Conservation (phyloP, 2,888 invertebrate genomes). For the Neocrepidodera transversa region DNA sequence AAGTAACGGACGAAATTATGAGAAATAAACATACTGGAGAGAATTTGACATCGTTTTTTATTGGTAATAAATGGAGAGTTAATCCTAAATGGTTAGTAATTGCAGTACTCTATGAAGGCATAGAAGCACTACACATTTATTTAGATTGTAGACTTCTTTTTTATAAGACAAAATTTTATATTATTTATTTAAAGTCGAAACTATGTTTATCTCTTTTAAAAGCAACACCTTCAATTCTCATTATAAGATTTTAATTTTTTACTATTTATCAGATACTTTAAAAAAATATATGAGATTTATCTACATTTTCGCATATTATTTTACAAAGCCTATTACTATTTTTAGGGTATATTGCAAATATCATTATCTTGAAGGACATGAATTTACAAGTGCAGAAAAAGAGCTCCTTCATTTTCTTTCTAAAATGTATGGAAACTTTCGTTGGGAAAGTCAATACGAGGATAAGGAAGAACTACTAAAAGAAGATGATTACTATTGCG, state of each 20-base stretch:
- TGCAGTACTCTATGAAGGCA: no score
- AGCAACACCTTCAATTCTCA: no score
- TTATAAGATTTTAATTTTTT: no score
- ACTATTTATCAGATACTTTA: no score
- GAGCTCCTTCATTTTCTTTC: constrained; percentile 79
- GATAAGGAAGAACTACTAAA: constrained; percentile 54
- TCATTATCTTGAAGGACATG: constrained; percentile 81
- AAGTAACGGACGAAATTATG: constrained; percentile 80
- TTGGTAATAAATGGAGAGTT: constrained; percentile 75
- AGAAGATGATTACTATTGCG: constrained; percentile 81
- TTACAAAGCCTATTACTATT: no score
- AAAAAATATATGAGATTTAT: no score
- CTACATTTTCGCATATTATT: no score
- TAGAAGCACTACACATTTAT: no score
- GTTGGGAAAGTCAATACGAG: constrained; percentile 71
- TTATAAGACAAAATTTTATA: no score
- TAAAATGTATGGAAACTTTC: constrained; percentile 69
- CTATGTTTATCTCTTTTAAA: no score
- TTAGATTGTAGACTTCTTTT: no score
- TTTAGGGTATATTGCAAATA: constrained; percentile 86
- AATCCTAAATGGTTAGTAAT: constrained; percentile 79
- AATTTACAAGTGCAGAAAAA: constrained; percentile 75
- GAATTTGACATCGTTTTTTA: constrained; percentile 76
- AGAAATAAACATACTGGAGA: constrained; percentile 71
- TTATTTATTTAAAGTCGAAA: no score